Evolutionary conservation across 2,113 vertebrate species (phyloP).

Genomic region (Paralichthys olivaceus): DNA sequence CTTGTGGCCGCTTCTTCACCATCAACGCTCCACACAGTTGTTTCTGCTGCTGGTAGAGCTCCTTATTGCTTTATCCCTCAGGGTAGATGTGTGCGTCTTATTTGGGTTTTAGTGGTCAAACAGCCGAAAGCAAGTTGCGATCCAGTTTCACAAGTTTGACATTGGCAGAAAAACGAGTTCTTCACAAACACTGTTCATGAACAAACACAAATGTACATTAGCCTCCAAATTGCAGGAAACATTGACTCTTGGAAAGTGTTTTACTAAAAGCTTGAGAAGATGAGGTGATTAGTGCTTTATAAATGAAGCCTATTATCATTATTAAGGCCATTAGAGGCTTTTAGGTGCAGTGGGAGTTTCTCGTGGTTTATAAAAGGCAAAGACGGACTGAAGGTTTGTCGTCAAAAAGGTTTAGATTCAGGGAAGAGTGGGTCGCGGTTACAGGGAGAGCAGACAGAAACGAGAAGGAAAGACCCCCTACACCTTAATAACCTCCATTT

Average conservation of each 20-base stretch:
- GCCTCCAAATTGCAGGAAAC: constrained; percentile 13
- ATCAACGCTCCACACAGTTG: too few species aligned
- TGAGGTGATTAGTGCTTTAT: constrained; percentile 37
- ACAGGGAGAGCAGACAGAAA: constrained; percentile 10
- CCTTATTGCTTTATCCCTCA: background rate
- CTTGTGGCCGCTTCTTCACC: too few species aligned
- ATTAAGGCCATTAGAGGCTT: constrained; percentile 28
- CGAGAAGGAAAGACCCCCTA: background rate
- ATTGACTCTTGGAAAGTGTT: constrained; percentile 25
- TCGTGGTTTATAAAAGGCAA: constrained; percentile 19
- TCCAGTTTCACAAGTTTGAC: background rate
- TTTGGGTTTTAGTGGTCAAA: background rate
- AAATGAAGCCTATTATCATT: constrained; percentile 43
- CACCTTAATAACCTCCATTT: constrained; percentile 16
- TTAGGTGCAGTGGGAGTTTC: background rate
- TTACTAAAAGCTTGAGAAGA: constrained; percentile 40
- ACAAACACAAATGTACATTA: background rate
- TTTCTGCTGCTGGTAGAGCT: too few species aligned
- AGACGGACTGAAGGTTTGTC: constrained; percentile 8
- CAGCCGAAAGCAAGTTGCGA: background rate
- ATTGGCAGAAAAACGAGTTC: background rate
- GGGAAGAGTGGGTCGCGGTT: background rate
- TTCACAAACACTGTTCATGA: background rate
- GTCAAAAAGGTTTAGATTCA: background rate
- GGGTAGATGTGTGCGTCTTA: too few species aligned